A percentile compares a stretch with the other conserved stretches of the same genome.
phyloP scores from a whole-genome alignment of 2,888 invertebrate genomes.

The Tipula confusa region DNA sequence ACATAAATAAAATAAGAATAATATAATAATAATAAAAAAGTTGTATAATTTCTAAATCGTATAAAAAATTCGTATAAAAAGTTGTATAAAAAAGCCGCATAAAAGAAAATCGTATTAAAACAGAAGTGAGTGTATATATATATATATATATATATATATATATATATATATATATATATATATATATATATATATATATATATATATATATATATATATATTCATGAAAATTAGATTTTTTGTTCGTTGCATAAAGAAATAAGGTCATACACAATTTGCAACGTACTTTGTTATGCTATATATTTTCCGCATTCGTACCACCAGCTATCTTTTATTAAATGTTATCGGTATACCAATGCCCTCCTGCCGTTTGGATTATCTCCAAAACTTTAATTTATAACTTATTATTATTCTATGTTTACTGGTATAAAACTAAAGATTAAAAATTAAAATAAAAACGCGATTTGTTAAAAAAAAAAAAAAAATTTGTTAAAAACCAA shows the following conservation, averaged over 20 bases:
- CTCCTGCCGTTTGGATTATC: neutral
- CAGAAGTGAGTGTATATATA: too few species aligned
- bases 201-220: too few species aligned
- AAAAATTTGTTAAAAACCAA: neutral
- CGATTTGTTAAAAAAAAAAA: neutral
- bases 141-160: too few species aligned
- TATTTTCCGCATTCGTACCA: neutral
- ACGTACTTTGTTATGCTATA: neutral
- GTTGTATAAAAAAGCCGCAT: too few species aligned
- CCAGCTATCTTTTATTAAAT: neutral
- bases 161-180: too few species aligned
- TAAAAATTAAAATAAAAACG: neutral
- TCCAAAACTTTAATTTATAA: conserved; percentile 26
- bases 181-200: too few species aligned
- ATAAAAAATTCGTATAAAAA: too few species aligned
- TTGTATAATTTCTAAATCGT: too few species aligned
- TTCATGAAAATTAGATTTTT: neutral
- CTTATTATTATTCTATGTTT: neutral
- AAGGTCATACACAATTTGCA: neutral
- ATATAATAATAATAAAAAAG: too few species aligned
- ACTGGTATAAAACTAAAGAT: neutral
- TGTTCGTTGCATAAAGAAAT: neutral
- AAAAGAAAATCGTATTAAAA: too few species aligned
- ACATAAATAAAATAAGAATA: too few species aligned
- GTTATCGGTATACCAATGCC: neutral